phyloP scores from a whole-genome alignment of 1,140 invertebrate species.

The Mercenaria mercenaria region DNA sequence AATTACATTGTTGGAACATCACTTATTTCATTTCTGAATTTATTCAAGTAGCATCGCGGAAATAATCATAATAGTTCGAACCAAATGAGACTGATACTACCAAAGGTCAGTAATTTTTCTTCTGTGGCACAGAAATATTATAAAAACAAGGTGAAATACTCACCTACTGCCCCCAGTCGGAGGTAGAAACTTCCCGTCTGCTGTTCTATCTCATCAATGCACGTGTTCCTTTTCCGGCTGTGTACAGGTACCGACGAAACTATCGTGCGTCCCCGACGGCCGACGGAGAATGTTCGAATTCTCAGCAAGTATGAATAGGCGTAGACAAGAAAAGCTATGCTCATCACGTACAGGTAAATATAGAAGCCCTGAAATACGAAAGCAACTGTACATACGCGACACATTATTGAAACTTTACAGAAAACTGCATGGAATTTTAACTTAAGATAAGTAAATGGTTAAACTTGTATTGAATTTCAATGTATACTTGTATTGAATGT shows the following conservation, averaged over 20 bases:
- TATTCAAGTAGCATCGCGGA: too few species aligned
- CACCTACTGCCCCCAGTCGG: constrained; percentile 97
- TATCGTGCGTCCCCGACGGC: constrained; percentile 41
- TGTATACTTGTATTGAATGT: too few species aligned
- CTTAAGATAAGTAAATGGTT: too few species aligned
- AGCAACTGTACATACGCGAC: constrained; percentile 59
- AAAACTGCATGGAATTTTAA: too few species aligned
- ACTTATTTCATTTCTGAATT: too few species aligned
- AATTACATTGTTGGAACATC: too few species aligned
- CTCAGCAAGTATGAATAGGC: constrained; percentile 97
- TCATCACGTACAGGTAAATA: constrained; percentile 97
- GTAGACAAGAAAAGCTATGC: constrained; percentile 97
- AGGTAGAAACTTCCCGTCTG: constrained; percentile 96
- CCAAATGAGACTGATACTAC: too few species aligned
- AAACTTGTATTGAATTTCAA: too few species aligned
- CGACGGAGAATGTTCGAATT: constrained; percentile 46
- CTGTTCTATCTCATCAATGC: constrained; percentile 52
- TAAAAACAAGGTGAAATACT: constrained; percentile 74
- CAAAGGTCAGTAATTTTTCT: not conserved
- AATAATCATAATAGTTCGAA: too few species aligned
- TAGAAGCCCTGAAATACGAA: constrained; percentile 94
- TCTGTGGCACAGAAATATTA: not conserved
- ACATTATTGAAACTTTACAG: too few species aligned
- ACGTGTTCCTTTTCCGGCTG: constrained; percentile 4
- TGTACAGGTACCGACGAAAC: constrained; percentile 41